Evolutionary conservation across 2,113 vertebrate species (phyloP).

Genomic region (Emydocephalus ijimae): DNA sequence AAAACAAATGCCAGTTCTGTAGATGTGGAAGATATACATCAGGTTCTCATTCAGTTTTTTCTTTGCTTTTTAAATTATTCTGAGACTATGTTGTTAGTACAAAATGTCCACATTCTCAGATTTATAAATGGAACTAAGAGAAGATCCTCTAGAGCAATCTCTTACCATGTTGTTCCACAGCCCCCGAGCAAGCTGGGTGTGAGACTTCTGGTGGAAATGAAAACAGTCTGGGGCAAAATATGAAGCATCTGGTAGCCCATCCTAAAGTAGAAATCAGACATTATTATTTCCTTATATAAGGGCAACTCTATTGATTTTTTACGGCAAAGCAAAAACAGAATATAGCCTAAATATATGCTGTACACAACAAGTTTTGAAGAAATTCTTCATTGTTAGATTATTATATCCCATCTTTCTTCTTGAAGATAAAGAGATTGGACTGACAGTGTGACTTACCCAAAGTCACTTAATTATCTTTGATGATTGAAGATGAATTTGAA

Average conservation of each 20-base stretch:
- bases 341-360: neutral
- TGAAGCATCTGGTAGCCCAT: conserved; percentile 62
- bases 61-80: neutral
- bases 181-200: conserved; percentile 58
- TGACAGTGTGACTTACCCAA: neutral
- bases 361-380: neutral
- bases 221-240: conserved; percentile 80
- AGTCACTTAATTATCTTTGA: neutral
- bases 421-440: neutral
- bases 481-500: neutral
- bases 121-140: neutral
- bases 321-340: neutral
- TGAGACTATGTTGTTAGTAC: neutral
- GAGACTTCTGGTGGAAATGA: conserved; percentile 69
- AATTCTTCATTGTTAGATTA: neutral
- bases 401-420: neutral
- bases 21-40: neutral
- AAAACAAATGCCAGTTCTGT: neutral
- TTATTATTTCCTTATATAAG: neutral
- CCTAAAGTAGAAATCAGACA: conserved; percentile 46
- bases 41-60: neutral
- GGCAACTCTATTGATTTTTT: neutral
- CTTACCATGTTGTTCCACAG: conserved; percentile 80
- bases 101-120: neutral
- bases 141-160: neutral